phyloP scores from a whole-genome alignment of 2,888 invertebrate genomes.

The Lasioglossum figueresi region DNA sequence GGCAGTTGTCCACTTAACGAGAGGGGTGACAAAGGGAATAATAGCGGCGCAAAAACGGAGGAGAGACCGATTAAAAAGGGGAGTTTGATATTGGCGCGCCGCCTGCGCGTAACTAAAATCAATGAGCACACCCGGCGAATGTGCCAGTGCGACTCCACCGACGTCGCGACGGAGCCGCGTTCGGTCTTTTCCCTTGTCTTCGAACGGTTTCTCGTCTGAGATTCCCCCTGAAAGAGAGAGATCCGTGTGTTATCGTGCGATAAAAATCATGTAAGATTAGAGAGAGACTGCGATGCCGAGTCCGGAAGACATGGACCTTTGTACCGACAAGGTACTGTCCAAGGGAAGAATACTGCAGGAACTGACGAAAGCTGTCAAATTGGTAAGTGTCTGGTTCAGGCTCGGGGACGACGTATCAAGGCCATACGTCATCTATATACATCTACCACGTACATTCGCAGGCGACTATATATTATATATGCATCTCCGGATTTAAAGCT shows the following conservation, averaged over 20 bases:
- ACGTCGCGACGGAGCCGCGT: constrained; percentile 53
- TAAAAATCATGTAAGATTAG: constrained; percentile 72
- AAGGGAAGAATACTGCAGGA: constrained; percentile 82
- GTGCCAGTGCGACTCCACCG: constrained; percentile 69
- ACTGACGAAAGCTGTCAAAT: constrained; percentile 83
- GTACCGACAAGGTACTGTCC: constrained; percentile 82
- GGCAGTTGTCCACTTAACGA: neutral
- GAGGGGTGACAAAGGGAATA: constrained; percentile 1
- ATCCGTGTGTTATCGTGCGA: constrained; percentile 42
- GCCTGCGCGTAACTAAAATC: constrained; percentile 80
- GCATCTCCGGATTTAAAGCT: constrained; percentile 36
- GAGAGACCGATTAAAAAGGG: neutral
- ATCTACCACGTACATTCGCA: constrained; percentile 6
- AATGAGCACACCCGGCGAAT: constrained; percentile 73
- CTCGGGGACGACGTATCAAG: constrained; percentile 57
- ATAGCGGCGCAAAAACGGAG: neutral
- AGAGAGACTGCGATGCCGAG: constrained; percentile 76
- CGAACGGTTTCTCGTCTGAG: constrained; percentile 31
- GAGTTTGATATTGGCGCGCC: constrained; percentile 63
- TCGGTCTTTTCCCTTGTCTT: constrained; percentile 28
- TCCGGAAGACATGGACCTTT: constrained; percentile 81
- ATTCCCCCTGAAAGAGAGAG: constrained; percentile 31
- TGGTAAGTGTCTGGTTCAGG: constrained; percentile 77
- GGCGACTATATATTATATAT: constrained; percentile 17
- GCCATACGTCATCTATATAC: constrained; percentile 40